Conservation (phyloP, 2,888 invertebrate species). For the Vandiemenella viatica region DNA sequence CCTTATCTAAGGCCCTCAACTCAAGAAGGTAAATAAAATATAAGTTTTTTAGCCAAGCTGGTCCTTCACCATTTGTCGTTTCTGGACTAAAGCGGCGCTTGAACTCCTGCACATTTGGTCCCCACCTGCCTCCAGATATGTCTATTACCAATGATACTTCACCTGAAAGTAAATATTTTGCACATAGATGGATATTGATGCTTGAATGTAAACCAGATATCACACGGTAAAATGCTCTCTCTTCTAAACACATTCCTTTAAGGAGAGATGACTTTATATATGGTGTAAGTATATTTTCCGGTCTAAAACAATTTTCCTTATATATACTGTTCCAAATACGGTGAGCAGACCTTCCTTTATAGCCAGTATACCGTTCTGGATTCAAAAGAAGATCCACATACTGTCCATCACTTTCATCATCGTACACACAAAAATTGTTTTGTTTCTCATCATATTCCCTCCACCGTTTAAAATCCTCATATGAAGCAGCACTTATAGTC, state of each 20-base stretch:
- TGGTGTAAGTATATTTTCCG: constrained; percentile 1
- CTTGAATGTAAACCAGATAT: constrained; percentile 94
- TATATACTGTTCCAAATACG: constrained; percentile 95
- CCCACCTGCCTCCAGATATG: constrained; percentile 48
- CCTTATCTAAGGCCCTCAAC: constrained; percentile 83
- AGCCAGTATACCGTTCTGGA: constrained; percentile 95
- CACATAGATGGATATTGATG: constrained; percentile 90
- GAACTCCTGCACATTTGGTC: constrained; percentile 66
- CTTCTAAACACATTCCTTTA: constrained; percentile 82
- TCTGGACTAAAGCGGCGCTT: constrained; percentile 72
- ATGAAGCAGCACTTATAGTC: constrained; percentile 71
- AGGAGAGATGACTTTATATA: constrained; percentile 4
- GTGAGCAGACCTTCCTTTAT: constrained; percentile 84
- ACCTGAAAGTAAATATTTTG: constrained; percentile 76
- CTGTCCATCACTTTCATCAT: constrained; percentile 67
- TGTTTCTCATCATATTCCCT: constrained; percentile 81
- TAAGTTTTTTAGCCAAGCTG: constrained; percentile 85
- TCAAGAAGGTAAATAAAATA: constrained; percentile 94
- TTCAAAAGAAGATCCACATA: constrained; percentile 91
- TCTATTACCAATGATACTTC: constrained; percentile 34
- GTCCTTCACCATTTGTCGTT: constrained; percentile 73
- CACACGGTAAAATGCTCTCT: constrained; percentile 91
- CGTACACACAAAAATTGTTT: constrained; percentile 86
- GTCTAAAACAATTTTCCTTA: constrained; percentile 91
- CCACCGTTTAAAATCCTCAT: constrained; percentile 83